Conservation (phyloP, 2,113 vertebrate genomes). For the Sinocyclocheilus maitianheensis region DNA sequence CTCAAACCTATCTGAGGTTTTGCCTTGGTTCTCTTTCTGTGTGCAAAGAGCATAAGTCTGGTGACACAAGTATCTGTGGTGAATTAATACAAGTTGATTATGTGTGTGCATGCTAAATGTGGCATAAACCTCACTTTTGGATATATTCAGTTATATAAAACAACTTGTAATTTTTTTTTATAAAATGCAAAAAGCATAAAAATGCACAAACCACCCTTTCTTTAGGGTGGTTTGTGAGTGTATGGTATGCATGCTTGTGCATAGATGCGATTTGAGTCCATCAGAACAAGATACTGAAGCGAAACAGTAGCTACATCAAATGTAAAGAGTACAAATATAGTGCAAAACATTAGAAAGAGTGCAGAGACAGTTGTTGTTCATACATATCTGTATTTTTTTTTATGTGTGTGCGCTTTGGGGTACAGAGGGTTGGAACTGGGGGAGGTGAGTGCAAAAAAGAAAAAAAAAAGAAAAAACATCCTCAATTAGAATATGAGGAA, state of each 20-base stretch:
- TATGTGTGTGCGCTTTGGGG: background rate
- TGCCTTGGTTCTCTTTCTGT: slow-evolving; percentile 29
- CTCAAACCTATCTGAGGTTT: slow-evolving; percentile 53
- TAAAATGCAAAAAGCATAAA: background rate
- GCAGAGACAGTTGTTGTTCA: background rate
- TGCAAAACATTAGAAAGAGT: slow-evolving; percentile 10
- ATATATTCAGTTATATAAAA: background rate
- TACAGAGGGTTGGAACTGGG: slow-evolving; percentile 21
- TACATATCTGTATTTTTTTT: background rate
- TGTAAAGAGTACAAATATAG: background rate
- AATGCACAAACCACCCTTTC: background rate
- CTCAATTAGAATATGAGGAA: slow-evolving; percentile 42
- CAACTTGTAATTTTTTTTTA: background rate
- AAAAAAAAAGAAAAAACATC: slow-evolving; percentile 2
- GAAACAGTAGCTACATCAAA: background rate
- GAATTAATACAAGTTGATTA: slow-evolving; percentile 22
- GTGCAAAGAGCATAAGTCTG: slow-evolving; percentile 34
- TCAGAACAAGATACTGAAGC: background rate
- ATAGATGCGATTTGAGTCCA: background rate
- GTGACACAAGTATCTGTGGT: slow-evolving; percentile 42
- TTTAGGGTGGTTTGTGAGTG: background rate
- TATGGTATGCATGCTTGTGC: background rate
- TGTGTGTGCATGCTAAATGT: background rate
- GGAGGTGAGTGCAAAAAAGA: slow-evolving; percentile 27
- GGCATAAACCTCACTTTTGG: background rate